phyloP scores from a whole-genome alignment of 2,113 vertebrate genomes.

The Cheilinus undulatus region DNA sequence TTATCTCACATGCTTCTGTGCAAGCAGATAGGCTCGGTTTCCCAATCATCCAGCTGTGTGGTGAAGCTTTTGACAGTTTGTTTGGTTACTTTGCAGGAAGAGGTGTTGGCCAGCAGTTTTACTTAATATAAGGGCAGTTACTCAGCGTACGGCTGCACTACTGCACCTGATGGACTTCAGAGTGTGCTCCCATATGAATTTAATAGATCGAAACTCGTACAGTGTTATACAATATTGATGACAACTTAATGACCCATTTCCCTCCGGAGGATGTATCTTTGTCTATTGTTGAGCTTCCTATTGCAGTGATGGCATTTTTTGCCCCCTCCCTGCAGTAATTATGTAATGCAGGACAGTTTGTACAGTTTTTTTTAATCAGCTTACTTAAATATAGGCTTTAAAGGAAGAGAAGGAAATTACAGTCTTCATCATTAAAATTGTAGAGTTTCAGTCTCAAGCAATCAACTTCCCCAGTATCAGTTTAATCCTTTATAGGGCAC shows the following conservation, averaged over 20 bases:
- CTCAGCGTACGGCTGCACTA: not conserved
- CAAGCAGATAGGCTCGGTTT: slow-evolving; percentile 9
- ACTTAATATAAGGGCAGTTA: not conserved
- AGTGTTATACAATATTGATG: slow-evolving; percentile 8
- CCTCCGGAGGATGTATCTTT: slow-evolving; percentile 36
- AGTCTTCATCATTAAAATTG: too few relatives aligned
- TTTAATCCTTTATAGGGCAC: too few relatives aligned
- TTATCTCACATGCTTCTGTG: slow-evolving; percentile 42
- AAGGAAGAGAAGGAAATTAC: too few relatives aligned
- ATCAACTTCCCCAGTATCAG: too few relatives aligned
- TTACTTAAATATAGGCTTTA: not conserved
- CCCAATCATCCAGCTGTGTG: slow-evolving; percentile 5
- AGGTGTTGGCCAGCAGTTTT: slow-evolving; percentile 1
- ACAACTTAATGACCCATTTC: slow-evolving; percentile 34
- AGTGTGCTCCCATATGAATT: not conserved
- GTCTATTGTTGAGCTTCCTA: slow-evolving; percentile 59
- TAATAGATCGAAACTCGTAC: slow-evolving; percentile 3
- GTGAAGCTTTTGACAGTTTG: not conserved
- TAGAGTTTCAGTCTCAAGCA: too few relatives aligned
- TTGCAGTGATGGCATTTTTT: slow-evolving; percentile 21
- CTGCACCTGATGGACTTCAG: not conserved
- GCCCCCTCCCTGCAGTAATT: slow-evolving; percentile 14
- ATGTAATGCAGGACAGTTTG: slow-evolving; percentile 20
- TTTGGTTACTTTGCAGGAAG: slow-evolving; percentile 38
- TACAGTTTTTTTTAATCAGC: not conserved